These are phyloP conservation scores for Halocynthia roretzi DNA, from an alignment of 23 tunicate species.

Conservation along the genomic window DNA sequence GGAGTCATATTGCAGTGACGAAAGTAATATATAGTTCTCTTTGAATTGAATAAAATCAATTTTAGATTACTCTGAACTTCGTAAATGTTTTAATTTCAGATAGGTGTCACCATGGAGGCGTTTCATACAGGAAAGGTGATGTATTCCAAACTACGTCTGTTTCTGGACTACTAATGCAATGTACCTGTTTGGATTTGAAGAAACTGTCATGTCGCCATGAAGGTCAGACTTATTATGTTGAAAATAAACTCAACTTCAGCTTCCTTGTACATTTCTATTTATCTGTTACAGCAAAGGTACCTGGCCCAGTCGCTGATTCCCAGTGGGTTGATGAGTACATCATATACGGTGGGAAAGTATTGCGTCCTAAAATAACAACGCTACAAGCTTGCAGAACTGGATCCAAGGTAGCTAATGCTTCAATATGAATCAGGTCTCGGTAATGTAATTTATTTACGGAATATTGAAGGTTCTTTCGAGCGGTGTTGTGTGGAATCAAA, in stretches of 20 bases:
- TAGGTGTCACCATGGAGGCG: constrained; percentile 60
- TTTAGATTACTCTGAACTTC: background rate
- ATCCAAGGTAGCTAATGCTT: constrained; percentile 20
- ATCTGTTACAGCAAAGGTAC: constrained; percentile 37
- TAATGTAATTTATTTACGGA: background rate
- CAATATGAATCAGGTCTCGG: background rate
- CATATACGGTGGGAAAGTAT: constrained; percentile 40
- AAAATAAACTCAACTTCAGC: background rate
- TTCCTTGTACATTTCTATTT: background rate
- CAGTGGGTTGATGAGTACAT: constrained; percentile 69
- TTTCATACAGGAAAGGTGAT: constrained; percentile 43
- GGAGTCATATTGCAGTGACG: constrained; percentile 42
- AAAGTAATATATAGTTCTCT: constrained; percentile 2
- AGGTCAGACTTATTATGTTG: constrained; percentile 6
- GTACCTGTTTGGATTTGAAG: constrained; percentile 50
- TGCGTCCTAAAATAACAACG: constrained; percentile 48
- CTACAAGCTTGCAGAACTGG: constrained; percentile 95
- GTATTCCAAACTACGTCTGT: constrained; percentile 38
- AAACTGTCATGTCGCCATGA: constrained; percentile 47
- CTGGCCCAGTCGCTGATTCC: constrained; percentile 43
- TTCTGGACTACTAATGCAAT: constrained; percentile 50
- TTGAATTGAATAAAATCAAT: constrained; percentile 33
- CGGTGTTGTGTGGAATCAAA: constrained; percentile 85
- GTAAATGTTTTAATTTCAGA: constrained; percentile 20
- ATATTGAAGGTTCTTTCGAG: constrained; percentile 66